Evolutionary conservation across 2,113 vertebrate genomes (phyloP), one percentile per base, ranked within the genome.

Genomic region (Alouatta palliata): DNA sequence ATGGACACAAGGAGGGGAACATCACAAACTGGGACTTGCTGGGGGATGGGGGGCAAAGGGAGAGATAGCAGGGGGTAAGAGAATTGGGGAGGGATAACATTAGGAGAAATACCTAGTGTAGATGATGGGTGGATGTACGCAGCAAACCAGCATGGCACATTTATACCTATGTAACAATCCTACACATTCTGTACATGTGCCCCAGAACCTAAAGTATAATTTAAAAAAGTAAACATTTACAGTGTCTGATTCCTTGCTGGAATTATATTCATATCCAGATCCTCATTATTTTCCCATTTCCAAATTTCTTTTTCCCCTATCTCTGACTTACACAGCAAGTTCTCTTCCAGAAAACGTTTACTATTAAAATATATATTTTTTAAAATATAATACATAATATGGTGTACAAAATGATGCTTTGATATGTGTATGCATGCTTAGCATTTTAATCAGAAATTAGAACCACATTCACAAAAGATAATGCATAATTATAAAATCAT

Each of bases 291-390:
- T 92, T 66, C 19, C 7, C 52, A 81, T 77, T 58, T 92, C 27
- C n/a, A 77, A 49, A 40, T 81, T 89, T 90, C 6, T 19, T 85
- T 89, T 93, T 86, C 1, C 35, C 20, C 32, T 54, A 70, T 11
- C 21, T 94, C 76, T 90, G 70, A 84, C 6, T 96, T 93, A 88
- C 19, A 19, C 94, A 92, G 47, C 20, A 85, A 91, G 20, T 27
- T 88, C n/a, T 95, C 58, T 49, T 43, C 87, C 54, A 94, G 37
- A 32, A 96, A 37, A 84, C 3, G 49, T 93, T 90, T 77, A 66
- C 8, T 87, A 35, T 49, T 35, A 35, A 68, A 32, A 68, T 35
- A 68, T 68, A 16, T 58, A 52, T 52, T 5, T 52, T 52, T 52
- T 17, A 52, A 52, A 17, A 8, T 45, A 6, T 6, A 6, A 45